Conservation (phyloP, 2,113 vertebrate genomes). For the Leptocoma aspasia region DNA sequence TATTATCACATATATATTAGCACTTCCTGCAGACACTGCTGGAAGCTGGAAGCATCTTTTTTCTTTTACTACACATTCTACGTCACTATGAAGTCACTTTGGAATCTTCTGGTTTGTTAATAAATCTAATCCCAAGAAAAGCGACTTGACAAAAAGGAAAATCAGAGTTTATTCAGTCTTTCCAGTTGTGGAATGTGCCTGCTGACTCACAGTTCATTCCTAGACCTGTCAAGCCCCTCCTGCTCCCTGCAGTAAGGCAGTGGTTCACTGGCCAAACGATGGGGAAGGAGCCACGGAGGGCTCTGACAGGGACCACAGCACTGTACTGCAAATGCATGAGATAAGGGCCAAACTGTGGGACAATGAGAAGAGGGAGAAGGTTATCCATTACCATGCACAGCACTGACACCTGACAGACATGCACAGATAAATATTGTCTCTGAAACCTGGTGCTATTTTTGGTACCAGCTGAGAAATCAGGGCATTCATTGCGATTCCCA, state of each 20-base stretch:
- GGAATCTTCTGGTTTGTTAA: background rate
- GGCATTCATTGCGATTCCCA: background rate
- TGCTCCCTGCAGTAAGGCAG: background rate
- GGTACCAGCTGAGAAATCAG: constrained; percentile 2
- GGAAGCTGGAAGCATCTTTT: background rate
- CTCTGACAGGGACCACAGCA: background rate
- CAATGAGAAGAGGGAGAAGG: background rate
- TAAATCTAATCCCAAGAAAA: background rate
- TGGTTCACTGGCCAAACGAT: background rate
- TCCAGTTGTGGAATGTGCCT: rapidly evolving
- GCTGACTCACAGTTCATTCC: background rate
- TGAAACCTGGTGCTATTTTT: constrained; percentile 1
- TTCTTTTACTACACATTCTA: background rate
- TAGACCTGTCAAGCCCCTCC: background rate
- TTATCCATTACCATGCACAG: background rate
- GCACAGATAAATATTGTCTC: background rate
- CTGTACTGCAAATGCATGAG: background rate
- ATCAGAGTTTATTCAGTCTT: background rate
- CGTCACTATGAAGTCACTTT: background rate
- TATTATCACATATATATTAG: background rate
- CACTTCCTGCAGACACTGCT: background rate
- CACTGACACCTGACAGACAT: background rate
- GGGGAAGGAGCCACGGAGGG: background rate
- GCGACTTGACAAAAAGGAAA: background rate
- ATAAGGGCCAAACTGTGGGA: background rate